Conservation (phyloP, 2,888 invertebrate genomes). For the Tupiocoris notatus region DNA sequence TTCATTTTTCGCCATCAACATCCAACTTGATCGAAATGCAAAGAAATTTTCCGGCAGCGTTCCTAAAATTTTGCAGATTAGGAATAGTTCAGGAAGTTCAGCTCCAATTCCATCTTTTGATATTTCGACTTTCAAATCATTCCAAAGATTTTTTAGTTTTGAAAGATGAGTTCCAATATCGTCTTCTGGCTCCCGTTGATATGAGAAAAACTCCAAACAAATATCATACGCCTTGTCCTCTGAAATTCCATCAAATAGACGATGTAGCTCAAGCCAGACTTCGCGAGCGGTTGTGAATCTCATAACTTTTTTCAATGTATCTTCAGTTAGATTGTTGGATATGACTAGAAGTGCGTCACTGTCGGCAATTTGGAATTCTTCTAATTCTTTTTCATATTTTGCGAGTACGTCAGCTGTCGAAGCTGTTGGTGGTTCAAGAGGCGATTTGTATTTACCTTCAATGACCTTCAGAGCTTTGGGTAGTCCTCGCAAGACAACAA, state of each 20-base stretch:
- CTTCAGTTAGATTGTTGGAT: conserved; percentile 47
- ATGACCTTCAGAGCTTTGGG: background rate
- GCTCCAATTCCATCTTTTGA: background rate
- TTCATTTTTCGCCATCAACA: background rate
- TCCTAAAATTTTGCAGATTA: background rate
- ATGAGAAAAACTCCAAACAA: no score
- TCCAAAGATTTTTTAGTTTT: background rate
- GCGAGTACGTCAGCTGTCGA: background rate
- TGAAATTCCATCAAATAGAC: no score
- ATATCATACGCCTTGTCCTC: no score
- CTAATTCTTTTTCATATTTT: background rate
- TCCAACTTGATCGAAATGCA: background rate
- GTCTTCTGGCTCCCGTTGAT: no score
- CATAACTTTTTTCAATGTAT: no score
- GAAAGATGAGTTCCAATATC: no score
- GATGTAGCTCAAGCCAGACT: conserved; percentile 46
- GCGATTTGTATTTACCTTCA: background rate
- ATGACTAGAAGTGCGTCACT: background rate
- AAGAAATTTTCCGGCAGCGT: background rate
- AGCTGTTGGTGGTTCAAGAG: background rate
- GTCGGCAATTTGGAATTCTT: background rate
- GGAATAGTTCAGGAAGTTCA: background rate
- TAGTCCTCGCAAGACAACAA: background rate
- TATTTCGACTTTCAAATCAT: background rate
- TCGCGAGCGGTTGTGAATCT: conserved; percentile 46